Evolutionary conservation across 2,888 invertebrate genomes (phyloP), one percentile per base, ranked within the genome.

Genomic region (Drosophila meridiana): DNA sequence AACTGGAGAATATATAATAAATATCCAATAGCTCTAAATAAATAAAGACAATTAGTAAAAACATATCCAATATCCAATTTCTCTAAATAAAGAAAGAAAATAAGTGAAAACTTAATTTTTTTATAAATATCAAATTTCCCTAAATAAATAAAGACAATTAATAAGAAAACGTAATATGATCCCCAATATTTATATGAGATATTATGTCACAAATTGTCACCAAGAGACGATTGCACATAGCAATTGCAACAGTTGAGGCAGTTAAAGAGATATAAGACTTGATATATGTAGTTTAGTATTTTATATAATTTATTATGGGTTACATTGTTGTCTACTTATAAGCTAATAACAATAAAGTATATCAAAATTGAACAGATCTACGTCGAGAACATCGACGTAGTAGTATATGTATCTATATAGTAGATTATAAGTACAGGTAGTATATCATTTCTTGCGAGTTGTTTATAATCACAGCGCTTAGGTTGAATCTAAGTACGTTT

Each of bases 401-500:
- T 30, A 30, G 0, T 43, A 20, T 20, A 20, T 20, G 20, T 20
- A 20, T 20, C 20, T 20, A 20, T 43, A n/a, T 34, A 34, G 11
- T 52, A 13, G n/a, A 52, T 13, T 47, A 50, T 69, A 80, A 80
- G 81, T 77, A 80, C 82, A 78, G 45, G 28, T 64, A 67, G 30
- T 36, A 40, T 40, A 63, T 55, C 14, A 68, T 67, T 61, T 67
- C 28, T 73, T 73, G 68, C 76, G 65, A 74, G 71, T 77, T 80
- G 66, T 73, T 67, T 70, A 70, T 76, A 82, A 89, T 86, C 85
- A 86, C 85, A 86, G 85, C 88, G 78, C 75, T 78, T 78, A 76
- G 20, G 80, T 72, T 78, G 52, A 68, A 66, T 58, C 70, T 77
- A 87, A 70, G 79, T 83, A 82, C 75, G 47, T 50, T 47, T 36